phyloP scores from a whole-genome alignment of 2,797 vertebrate species.

The Melanotaenia maccullochi region DNA sequence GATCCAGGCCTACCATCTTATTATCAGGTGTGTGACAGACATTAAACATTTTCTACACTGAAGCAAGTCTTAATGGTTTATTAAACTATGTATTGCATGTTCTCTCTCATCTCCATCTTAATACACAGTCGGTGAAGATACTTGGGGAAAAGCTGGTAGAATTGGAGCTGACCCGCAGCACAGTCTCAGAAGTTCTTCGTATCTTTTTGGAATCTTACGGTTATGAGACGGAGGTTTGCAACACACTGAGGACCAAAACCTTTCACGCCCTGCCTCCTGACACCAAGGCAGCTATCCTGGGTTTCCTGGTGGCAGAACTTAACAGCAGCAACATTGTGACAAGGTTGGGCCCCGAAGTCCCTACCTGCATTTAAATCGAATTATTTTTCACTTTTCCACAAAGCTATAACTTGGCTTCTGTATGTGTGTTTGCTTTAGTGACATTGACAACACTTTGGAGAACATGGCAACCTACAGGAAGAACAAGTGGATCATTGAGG shows the following conservation, averaged over 20 bases:
- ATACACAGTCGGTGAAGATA: constrained; percentile 91
- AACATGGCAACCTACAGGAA: constrained; percentile 92
- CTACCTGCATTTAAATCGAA: neutral
- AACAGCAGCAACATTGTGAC: constrained; percentile 90
- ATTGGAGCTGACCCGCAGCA: constrained; percentile 89
- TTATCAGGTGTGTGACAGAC: constrained; percentile 86
- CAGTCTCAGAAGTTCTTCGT: constrained; percentile 92
- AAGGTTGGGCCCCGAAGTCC: constrained; percentile 75
- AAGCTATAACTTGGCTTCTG: neutral
- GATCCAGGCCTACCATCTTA: constrained; percentile 92
- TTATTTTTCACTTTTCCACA: neutral
- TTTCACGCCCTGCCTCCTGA: constrained; percentile 92
- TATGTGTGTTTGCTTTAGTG: constrained; percentile 76
- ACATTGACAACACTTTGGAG: constrained; percentile 96
- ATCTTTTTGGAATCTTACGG: constrained; percentile 92
- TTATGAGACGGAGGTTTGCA: constrained; percentile 87
- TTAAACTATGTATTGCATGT: neutral
- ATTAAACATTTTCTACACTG: neutral
- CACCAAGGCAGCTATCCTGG: constrained; percentile 89
- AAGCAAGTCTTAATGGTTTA: neutral
- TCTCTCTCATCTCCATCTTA: neutral
- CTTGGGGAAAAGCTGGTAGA: constrained; percentile 94
- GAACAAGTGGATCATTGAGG: constrained; percentile 98
- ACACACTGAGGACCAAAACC: constrained; percentile 89
- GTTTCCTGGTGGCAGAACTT: constrained; percentile 92